A percentile compares a stretch with the other conserved stretches of the same genome.
These are phyloP conservation scores for Arizona elegans DNA, from an alignment of 2,113 vertebrate genomes.

Conservation along the genomic window DNA sequence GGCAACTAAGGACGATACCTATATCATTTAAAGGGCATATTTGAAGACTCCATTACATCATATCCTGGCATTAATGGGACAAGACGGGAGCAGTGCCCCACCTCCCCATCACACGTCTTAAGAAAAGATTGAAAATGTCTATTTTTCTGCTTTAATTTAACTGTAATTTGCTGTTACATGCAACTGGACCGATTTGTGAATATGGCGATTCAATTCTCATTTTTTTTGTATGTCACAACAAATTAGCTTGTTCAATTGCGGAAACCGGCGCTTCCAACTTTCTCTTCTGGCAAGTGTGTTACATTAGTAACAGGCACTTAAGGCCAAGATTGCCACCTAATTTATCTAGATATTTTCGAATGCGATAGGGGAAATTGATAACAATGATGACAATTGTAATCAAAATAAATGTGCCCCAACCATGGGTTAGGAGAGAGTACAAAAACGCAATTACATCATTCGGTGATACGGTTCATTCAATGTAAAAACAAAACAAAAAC, in stretches of 20 bases:
- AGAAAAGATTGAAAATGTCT: not conserved
- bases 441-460: not conserved
- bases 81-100: not conserved
- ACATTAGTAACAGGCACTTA: not conserved
- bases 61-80: not conserved
- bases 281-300: not conserved
- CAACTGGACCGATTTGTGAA: not conserved
- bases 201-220: not conserved
- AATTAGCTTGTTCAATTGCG: not conserved
- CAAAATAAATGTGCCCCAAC: not conserved
- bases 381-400: not conserved
- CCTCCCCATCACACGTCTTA: not conserved
- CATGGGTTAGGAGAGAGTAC: not conserved
- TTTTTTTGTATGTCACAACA: not conserved
- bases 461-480: not conserved
- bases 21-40: not conserved
- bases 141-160: not conserved
- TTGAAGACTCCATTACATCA: not conserved
- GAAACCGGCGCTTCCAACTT: not conserved
- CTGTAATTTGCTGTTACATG: not conserved
- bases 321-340: no score
- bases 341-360: not conserved
- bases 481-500: not conserved
- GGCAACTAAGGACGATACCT: not conserved
- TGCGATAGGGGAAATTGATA: not conserved